These are phyloP conservation scores for Drosophila antonietae DNA, from an alignment of 2,888 invertebrate species.

Conservation along the genomic window DNA sequence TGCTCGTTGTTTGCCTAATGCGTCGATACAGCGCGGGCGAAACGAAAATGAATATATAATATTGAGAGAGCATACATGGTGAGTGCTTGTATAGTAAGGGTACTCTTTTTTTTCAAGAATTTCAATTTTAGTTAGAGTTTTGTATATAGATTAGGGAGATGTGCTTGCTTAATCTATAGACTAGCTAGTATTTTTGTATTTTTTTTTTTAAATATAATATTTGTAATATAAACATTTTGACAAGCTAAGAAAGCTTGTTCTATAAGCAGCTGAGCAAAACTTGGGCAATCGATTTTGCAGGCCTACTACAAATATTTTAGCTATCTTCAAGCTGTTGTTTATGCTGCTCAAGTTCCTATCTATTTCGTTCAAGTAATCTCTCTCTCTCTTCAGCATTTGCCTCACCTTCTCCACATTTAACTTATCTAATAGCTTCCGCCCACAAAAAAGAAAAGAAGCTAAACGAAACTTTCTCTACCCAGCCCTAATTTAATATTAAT, in stretches of 20 bases:
- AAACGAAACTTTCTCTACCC: neutral
- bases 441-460: neutral
- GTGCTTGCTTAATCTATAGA: too few relatives aligned
- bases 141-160: neutral
- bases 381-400: too few relatives aligned
- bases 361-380: too few relatives aligned
- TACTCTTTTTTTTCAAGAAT: neutral
- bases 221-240: too few relatives aligned
- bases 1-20: slow-evolving; percentile 41
- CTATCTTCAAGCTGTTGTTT: neutral
- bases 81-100: neutral
- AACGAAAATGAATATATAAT: slow-evolving; percentile 10
- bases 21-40: too few relatives aligned
- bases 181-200: too few relatives aligned
- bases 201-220: too few relatives aligned
- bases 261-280: too few relatives aligned
- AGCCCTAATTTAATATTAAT: slow-evolving; percentile 53
- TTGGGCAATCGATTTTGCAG: too few relatives aligned
- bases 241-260: too few relatives aligned
- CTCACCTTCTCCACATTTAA: neutral
- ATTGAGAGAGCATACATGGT: neutral
- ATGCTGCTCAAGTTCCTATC: neutral
- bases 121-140: neutral
- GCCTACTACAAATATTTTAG: too few relatives aligned
- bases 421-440: slow-evolving; percentile 5